Conservation (phyloP, 2,797 vertebrate genomes). For the Manis pentadactyla region DNA sequence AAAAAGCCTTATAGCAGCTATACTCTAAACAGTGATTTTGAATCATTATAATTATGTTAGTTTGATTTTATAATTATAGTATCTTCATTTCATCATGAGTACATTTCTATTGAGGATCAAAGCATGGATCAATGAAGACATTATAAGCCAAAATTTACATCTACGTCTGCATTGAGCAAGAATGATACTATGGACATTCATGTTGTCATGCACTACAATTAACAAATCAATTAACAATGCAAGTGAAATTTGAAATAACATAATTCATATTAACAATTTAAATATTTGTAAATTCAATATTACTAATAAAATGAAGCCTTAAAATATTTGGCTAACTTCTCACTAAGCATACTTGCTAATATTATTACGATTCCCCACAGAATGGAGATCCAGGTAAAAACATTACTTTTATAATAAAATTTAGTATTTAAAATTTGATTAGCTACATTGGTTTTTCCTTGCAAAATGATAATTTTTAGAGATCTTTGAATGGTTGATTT, state of each 20-base stretch:
- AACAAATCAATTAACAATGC: neutral
- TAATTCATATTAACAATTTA: conserved; percentile 31
- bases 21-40: neutral
- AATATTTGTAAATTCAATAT: neutral
- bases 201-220: neutral
- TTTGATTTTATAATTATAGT: conserved; percentile 7
- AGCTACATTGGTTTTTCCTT: conserved; percentile 2
- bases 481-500: neutral
- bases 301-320: conserved; percentile 27
- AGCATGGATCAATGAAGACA: neutral
- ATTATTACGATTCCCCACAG: neutral
- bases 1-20: neutral
- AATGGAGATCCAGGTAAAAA: neutral
- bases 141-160: neutral
- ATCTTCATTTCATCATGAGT: neutral
- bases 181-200: neutral
- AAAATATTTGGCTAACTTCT: conserved; percentile 25
- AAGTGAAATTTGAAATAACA: conserved; percentile 45
- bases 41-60: neutral
- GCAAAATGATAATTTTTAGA: conserved; percentile 39
- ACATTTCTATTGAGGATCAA: conserved; percentile 14
- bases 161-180: neutral
- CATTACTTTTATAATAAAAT: neutral
- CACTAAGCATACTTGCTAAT: conserved; percentile 1
- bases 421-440: conserved; percentile 39